These are phyloP conservation scores for Poeciliopsis presidionis DNA, from an alignment of 2,797 vertebrate genomes.

Conservation along the genomic window DNA sequence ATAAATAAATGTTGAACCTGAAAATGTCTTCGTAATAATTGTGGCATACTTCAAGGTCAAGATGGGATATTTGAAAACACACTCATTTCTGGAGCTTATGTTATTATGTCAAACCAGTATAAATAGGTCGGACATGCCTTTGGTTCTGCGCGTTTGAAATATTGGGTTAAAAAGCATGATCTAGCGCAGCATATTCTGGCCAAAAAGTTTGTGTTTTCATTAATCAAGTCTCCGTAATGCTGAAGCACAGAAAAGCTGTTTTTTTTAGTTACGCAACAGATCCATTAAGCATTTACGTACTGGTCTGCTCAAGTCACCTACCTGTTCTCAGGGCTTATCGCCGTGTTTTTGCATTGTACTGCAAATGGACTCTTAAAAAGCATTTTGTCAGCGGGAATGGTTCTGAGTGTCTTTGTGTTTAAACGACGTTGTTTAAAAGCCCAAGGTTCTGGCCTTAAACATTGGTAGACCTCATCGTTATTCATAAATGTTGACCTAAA, in stretches of 20 bases:
- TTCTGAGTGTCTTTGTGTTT: neutral
- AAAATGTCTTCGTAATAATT: neutral
- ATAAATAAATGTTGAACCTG: neutral
- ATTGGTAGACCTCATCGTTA: neutral
- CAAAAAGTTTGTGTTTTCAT: slow-evolving; percentile 1
- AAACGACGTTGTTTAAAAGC: neutral
- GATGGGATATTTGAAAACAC: neutral
- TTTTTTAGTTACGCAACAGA: neutral
- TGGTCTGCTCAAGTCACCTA: slow-evolving; percentile 7
- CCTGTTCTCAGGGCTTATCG: neutral
- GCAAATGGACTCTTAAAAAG: neutral
- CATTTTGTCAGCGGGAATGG: slow-evolving; percentile 1
- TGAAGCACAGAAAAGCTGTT: neutral
- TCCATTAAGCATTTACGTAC: slow-evolving; percentile 4
- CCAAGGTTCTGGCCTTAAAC: slow-evolving; percentile 1
- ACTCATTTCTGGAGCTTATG: neutral
- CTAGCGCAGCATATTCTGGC: neutral
- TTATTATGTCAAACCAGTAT: neutral
- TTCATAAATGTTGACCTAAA: slow-evolving; percentile 1
- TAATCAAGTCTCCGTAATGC: neutral
- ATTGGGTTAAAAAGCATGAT: neutral
- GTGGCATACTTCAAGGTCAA: neutral
- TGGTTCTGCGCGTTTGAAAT: neutral
- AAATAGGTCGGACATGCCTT: neutral
- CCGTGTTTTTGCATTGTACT: slow-evolving; percentile 1